Base-by-base conservation (phyloP, 1,140 invertebrate genomes). In the Zophobas morio region DNA sequence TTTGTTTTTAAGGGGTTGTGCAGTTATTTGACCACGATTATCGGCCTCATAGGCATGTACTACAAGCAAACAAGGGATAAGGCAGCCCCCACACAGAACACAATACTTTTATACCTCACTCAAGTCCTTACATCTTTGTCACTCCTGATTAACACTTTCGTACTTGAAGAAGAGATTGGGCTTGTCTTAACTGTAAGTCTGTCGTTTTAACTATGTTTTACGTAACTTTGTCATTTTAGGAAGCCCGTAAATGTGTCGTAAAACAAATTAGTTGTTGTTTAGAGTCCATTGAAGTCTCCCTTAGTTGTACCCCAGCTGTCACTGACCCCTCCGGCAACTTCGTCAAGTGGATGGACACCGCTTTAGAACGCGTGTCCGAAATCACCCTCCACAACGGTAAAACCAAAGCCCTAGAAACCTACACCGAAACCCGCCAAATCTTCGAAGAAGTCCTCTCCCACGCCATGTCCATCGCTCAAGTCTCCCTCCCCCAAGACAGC, bases 401-500 rank as follows among this genome's bases (percentile, higher is more conserved):
- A 46, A 39, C 66, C 0, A 47, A 74, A 20, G 53, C 53, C 36
- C 34, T 54, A 32, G 37, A 78, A 77, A 54, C 71, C 33, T 79
- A 36, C 36, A 34, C 77, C 42, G 72, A 78, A 36, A 70, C 81
- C 6, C 74, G 78, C 66, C 47, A 42, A 36, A n/a, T 80, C 6
- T 78, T 82, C 53, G 84, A 85, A 75, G 81, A 84, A 75, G 78
- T 84, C 35, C 75, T 85, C 6, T 80, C 81, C 76, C 80, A 84
- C 77, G 82, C 83, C 2, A 84, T 85, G 83, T 84, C 84, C 34
- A 82, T 85, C 39, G 83, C 83, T 6, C 84, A 85, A 79, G 79
- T 85, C 32, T 74, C 81, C 0, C 79, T 81, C 37, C 54, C 53
- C 20, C 82, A 84, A 34, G 84, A 85, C 80, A 79, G 60, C 46